Base-by-base conservation (phyloP, 1,140 invertebrate species). In the Pinna nobilis region DNA sequence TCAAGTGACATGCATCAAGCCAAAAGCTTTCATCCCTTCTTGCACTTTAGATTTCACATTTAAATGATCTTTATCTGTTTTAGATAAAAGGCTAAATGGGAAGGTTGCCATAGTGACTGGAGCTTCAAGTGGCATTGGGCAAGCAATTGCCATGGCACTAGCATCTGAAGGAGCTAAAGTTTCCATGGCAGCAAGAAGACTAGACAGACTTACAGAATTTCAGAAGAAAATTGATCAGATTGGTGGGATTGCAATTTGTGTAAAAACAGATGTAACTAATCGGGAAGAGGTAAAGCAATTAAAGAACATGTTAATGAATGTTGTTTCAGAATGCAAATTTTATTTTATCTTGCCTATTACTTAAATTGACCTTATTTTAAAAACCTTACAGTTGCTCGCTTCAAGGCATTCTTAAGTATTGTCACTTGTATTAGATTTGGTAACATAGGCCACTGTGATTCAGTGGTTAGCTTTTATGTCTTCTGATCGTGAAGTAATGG, bases 101-200 rank as follows among this genome's bases (percentile, higher is more conserved):
- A 80, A 82, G 47, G 82, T 88, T 74, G 86, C 82, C 37, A 81
- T 88, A 63, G 84, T 98, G 78, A 96, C 94, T 1, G 95, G 96
- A 33, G 94, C 95, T 15, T 97, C 95, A 0, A 95, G 94, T 90
- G 96, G 96, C 28, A 97, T 97, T 80, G 96, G 96, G n/a, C 93
- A 95, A 88, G 87, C 92, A 63, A 89, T 95, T 59, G 94, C 95
- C 0, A 89, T 93, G 60, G 90, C 91, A 30, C 88, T 97, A 33
- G 94, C 95, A 9, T 91, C 91, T 79, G 88, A 91, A 76, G 93
- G 93, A n/a, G 93, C 93, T 2, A 94, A 93, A 84, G 86, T 97
- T 49, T 92, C 94, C n/a, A 82, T 97, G 28, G 93, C 94, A 39
- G 95, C 95, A 0, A 91, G 95, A 49, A 91, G 93, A 70, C 88